Percentiles rank a stretch among this genome's conserved stretches.
Conservation (phyloP, 2,113 vertebrate genomes). For the Accipiter virgatus region DNA sequence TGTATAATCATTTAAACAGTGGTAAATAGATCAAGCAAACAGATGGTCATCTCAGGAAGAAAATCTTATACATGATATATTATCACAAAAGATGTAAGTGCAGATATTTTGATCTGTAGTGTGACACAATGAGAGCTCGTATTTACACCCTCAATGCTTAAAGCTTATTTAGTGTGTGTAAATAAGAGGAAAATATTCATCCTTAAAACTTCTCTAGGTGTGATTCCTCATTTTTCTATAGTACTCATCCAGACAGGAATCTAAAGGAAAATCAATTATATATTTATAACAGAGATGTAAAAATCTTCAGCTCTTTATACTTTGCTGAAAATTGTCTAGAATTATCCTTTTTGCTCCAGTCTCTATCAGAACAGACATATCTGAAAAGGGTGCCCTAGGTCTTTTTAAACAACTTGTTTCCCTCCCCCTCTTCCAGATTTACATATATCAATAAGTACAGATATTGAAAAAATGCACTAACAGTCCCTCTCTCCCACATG, state of each 20-base stretch:
- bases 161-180: neutral
- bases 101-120: neutral
- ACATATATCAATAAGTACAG: neutral
- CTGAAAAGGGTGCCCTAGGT: neutral
- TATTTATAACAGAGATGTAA: neutral
- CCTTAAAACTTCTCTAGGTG: neutral
- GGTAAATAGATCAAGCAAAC: neutral
- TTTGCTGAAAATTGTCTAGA: neutral
- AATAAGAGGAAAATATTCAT: neutral
- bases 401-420: neutral
- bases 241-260: neutral
- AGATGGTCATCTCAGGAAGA: neutral
- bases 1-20: neutral
- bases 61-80: neutral
- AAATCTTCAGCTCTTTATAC: neutral
- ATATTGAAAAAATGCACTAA: neutral
- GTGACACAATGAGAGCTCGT: neutral
- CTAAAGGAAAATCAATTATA: neutral
- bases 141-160: neutral
- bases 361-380: neutral
- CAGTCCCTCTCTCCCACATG: rapidly evolving
- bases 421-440: neutral
- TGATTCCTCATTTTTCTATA: neutral
- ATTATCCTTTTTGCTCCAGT: neutral
- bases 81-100: neutral